Evolutionary conservation across 2,888 invertebrate genomes (phyloP).

Genomic region (Limnephilus auricula): DNA sequence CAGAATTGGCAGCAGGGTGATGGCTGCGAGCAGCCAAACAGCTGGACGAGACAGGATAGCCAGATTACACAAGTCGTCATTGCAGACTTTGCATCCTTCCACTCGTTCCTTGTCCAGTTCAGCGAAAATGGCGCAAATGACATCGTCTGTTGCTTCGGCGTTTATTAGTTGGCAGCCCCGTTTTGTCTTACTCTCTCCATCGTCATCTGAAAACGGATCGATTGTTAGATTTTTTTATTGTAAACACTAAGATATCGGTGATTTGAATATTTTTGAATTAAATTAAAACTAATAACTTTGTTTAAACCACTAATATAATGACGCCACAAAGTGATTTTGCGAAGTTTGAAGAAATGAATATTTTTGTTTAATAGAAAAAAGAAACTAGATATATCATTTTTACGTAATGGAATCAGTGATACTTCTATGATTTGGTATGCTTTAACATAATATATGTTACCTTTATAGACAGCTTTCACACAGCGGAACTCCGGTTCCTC

Average conservation of each 20-base stretch:
- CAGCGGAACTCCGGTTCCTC: not conserved
- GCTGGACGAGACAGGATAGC: constrained; percentile 12
- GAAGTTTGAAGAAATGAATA: no score
- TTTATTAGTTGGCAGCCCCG: constrained; percentile 34
- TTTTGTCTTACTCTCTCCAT: constrained; percentile 26
- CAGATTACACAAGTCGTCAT: constrained; percentile 45
- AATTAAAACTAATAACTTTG: no score
- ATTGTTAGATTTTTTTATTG: not conserved
- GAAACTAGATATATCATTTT: not conserved
- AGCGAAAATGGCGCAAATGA: constrained; percentile 7
- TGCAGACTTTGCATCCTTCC: constrained; percentile 45
- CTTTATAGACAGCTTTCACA: not conserved
- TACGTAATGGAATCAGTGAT: not conserved
- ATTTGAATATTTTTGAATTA: no score
- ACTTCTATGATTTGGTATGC: no score
- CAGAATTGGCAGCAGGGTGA: constrained; percentile 15
- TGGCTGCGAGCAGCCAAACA: not conserved
- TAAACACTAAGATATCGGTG: no score
- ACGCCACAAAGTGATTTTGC: no score
- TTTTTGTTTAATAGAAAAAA: no score
- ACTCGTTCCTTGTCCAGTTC: not conserved
- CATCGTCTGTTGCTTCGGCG: not conserved
- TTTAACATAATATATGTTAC: not conserved
- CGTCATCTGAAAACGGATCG: constrained; percentile 43
- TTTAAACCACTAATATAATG: no score